Conservation (phyloP, 2,797 vertebrate species). For the Podarcis siculus region DNA sequence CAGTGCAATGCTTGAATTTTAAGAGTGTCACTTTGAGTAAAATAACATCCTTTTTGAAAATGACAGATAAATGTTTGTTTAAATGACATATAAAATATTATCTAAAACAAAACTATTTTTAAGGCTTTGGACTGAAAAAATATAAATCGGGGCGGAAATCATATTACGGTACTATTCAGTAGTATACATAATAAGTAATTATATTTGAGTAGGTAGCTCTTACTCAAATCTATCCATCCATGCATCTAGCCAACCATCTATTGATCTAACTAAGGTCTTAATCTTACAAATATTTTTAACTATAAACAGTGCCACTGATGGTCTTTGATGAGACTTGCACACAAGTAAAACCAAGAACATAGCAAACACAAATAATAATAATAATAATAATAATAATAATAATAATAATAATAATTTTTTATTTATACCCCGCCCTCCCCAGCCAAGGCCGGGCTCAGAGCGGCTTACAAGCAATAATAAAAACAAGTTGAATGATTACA, state of each 20-base stretch:
- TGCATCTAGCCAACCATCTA: no score
- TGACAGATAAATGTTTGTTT: neutral
- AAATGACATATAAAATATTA: neutral
- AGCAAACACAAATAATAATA: no score
- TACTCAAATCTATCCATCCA: neutral
- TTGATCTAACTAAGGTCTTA: no score
- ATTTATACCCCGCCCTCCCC: no score
- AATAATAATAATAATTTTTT: no score
- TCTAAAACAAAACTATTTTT: neutral
- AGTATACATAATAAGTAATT: neutral
- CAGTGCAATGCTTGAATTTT: fast-evolving
- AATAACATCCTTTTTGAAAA: neutral
- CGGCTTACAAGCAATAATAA: no score
- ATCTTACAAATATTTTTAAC: neutral
- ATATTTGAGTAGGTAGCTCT: neutral
- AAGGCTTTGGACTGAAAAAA: neutral
- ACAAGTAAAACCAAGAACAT: neutral
- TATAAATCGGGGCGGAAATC: neutral
- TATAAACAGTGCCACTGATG: neutral
- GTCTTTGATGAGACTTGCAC: neutral
- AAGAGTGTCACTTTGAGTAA: neutral
- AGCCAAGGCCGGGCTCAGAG: no score
- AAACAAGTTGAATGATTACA: no score
- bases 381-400: no score
- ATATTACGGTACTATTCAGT: neutral